Evolutionary conservation across 2,888 invertebrate genomes (phyloP).

Genomic region (Elmis aenea): DNA sequence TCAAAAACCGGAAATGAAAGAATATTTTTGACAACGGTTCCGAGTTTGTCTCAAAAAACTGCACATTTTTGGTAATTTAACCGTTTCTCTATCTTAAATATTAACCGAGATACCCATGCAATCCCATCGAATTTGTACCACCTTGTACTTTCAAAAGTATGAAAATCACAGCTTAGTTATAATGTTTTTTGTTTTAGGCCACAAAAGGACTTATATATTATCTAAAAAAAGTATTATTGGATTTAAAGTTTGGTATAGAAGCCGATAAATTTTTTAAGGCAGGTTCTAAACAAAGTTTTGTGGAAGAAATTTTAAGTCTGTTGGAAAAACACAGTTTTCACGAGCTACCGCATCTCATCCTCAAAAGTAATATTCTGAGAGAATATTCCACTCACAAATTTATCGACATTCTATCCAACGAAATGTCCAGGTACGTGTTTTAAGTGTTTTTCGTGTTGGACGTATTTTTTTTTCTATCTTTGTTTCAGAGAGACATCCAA

Average conservation of each 20-base stretch:
- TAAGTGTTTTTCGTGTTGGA: constrained; percentile 1
- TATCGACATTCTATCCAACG: constrained; percentile 44
- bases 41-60: too few species aligned
- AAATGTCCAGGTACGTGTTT: constrained; percentile 32
- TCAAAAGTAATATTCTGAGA: constrained; percentile 50
- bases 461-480: neutral
- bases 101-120: too few species aligned
- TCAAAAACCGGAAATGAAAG: too few species aligned
- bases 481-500: constrained; percentile 36
- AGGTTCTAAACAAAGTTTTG: constrained; percentile 40
- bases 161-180: too few species aligned
- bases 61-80: too few species aligned
- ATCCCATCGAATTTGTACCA: too few species aligned
- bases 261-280: constrained; percentile 46
- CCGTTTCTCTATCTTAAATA: too few species aligned
- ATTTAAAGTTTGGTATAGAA: constrained; percentile 45
- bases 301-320: constrained; percentile 44
- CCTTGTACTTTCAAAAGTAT: too few species aligned
- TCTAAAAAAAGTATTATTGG: constrained; percentile 41
- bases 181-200: constrained; percentile 28
- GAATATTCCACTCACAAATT: constrained; percentile 55
- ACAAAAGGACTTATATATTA: constrained; percentile 43
- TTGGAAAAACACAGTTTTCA: constrained; percentile 44
- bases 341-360: constrained; percentile 49
- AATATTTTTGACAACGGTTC: too few species aligned